Conservation (phyloP, 1,140 invertebrate species). For the Delia radicum region DNA sequence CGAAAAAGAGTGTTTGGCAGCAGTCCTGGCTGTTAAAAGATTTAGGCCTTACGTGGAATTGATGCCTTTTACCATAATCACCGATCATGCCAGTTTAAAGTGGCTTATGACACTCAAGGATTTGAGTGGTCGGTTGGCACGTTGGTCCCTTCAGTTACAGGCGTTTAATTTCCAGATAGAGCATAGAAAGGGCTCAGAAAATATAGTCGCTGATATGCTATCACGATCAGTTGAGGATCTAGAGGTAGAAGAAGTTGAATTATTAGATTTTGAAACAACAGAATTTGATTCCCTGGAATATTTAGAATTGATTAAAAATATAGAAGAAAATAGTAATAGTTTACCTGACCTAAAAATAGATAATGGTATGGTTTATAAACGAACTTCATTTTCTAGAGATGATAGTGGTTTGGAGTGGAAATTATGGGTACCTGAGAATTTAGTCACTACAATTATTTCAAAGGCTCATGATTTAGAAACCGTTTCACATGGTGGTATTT, state of each 20-base stretch:
- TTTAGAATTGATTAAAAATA: background rate
- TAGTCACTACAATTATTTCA: background rate
- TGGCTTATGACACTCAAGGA: too few species aligned
- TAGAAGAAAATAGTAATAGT: background rate
- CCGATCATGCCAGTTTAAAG: too few species aligned
- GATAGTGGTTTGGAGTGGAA: background rate
- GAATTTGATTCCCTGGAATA: background rate
- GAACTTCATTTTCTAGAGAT: background rate
- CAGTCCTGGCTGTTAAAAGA: background rate
- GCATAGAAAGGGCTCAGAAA: slow-evolving; percentile 6
- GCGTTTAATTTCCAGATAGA: slow-evolving; percentile 10
- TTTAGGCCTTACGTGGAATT: background rate
- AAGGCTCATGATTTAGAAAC: background rate
- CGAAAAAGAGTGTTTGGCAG: slow-evolving; percentile 26
- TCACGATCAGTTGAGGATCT: background rate
- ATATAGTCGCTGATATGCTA: background rate
- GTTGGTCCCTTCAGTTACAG: slow-evolving; percentile 11
- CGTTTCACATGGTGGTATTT: background rate
- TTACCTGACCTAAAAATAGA: background rate
- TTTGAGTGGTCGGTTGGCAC: background rate
- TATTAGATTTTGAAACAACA: background rate
- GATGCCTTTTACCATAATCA: too few species aligned
- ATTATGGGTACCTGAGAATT: background rate
- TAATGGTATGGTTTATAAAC: background rate
- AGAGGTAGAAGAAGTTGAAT: background rate